Base-by-base conservation (phyloP, 2,797 vertebrate species). In the Gastrophryne carolinensis region DNA sequence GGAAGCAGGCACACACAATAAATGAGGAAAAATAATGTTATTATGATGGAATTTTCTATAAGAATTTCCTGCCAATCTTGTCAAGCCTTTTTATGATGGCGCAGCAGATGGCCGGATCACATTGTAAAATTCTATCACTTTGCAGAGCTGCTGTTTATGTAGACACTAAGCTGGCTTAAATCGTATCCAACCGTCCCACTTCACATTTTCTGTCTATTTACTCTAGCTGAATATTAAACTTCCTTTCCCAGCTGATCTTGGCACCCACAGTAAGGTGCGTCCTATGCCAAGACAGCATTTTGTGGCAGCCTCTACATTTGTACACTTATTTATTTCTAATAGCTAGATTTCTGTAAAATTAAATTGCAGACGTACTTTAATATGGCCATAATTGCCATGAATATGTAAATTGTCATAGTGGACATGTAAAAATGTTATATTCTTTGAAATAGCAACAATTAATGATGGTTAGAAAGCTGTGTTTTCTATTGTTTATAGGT, bases 91-190 rank as follows among this genome's bases (percentile, higher is more conserved):
- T 72, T 66, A 78, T 64, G 68, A 52, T 41, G n/a, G 50, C 37
- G 19, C 60, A 52, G 50, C 75, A 78, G 75, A 78, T 78, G 75
- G 75, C 68, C 19, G 60, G 54, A 58, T 52, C 52, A 66, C 67
- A 70, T 63, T 77, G 74, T 77, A 57, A 56, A 70, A 64, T 77
- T 41, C 39, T 63, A 34, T 76, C 66, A 37, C 52, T 37, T 56
- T 72, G 67, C 75, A 52, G 67, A 72, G 23, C 67, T 70, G 75
- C 67, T 72, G 75, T 66, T 72, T 65, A 58, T 66, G 27, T 54
- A 72, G 75, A 72, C 60, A 72, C 52, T 78, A 72, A 78, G 52
- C 67, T 66, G 75, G 68, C 60, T 56, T 77, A 53, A 19, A 54
- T 15, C 65, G n/a, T 76, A 39, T 41, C 66, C 50, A 24, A 37